Conservation (phyloP, 2,113 vertebrate genomes). For the Tricholaema leucomelas region DNA sequence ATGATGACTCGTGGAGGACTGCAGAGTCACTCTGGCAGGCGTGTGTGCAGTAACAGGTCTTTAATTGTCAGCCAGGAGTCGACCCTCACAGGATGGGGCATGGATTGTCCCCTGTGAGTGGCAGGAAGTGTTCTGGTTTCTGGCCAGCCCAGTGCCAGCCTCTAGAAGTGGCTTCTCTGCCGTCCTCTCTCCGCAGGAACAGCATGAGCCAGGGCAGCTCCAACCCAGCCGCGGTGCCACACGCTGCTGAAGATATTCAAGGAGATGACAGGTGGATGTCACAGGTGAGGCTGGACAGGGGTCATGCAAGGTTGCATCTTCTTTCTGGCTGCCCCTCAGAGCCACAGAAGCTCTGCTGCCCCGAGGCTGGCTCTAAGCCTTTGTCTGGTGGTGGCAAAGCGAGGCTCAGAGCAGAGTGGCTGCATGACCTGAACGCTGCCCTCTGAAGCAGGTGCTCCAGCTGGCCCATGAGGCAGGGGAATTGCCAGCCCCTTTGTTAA, state of each 20-base stretch:
- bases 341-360: neutral
- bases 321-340: neutral
- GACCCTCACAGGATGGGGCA: accelerated
- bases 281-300: constrained; percentile 78
- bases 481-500: too few species aligned
- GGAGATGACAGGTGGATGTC: constrained; percentile 96
- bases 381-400: neutral
- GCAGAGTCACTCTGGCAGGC: neutral
- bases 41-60: accelerated
- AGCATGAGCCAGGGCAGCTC: constrained; percentile 89
- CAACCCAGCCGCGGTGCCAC: constrained; percentile 89
- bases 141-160: neutral
- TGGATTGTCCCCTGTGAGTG: accelerated
- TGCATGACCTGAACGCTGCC: neutral
- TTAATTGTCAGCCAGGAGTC: neutral
- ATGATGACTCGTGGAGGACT: neutral
- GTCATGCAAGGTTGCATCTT: accelerated
- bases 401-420: accelerated
- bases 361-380: neutral
- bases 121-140: accelerated
- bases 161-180: accelerated
- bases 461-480: neutral
- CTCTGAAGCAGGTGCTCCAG: accelerated
- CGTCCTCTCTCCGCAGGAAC: constrained; percentile 45
- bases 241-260: constrained; percentile 86